Evolutionary conservation across 2,888 invertebrate genomes (phyloP), one percentile per base, ranked within the genome.

Genomic region (Sinodicranocentrus sp.): DNA sequence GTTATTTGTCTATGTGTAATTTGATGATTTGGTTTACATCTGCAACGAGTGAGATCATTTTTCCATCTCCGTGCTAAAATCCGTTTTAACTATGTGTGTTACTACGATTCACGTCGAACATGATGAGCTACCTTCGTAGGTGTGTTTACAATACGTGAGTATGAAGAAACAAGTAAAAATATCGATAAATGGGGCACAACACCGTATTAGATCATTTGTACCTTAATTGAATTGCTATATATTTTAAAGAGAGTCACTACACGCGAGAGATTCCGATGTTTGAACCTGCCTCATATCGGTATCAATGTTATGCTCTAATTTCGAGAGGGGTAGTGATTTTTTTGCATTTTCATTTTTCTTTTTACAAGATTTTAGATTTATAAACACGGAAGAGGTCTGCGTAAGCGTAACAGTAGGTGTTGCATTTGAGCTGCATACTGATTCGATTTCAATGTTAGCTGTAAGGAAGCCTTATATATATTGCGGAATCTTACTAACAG

Each of bases 261-360:
- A 33, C 33, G 10, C 33, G 15, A 48, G 48, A 48, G 3, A 48
- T 48, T 48, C 48, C 13, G 5, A n/a, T n/a, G 10, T n/a, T 48
- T 48, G 48, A 48, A 48, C 48, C 48, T 48, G 15, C 48, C 48
- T 48, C 2, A 48, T 15, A 48, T n/a, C 33, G 3, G 33, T 48
- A 48, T 48, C n/a, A 10, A 33, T n/a, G 57, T 57, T 25, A 57
- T 57, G 57, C 57, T 57, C 57, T 13, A 57, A 57, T 57, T 57
- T 57, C 25, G 10, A 52, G n/a, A 19, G 19, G 17, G 19, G 25
- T 19, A 17, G 8, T 48, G 19, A 54, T 54, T 15, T 48, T 48
- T 48, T 3, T 48, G 15, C 23, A 23, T 57, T 57, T 57, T 57
- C 57, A 57, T 57, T 57, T n/a, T n/a, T 57, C 57, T 23, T 57